These are phyloP conservation scores for Kradibia gibbosae DNA, from an alignment of 1,140 invertebrate genomes.

Conservation along the genomic window DNA sequence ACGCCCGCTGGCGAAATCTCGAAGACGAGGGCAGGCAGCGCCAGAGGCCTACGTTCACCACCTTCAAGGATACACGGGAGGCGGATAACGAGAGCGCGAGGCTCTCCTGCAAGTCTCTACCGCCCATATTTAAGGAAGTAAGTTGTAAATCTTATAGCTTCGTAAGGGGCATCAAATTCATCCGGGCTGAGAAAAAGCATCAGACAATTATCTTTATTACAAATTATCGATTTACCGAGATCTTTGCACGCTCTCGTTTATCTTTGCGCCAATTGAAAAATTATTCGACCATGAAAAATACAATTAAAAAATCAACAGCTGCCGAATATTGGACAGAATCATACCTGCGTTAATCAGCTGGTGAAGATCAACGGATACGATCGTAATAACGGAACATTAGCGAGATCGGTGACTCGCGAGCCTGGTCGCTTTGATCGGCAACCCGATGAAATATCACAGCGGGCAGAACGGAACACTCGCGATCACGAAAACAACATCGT, in stretches of 20 bases:
- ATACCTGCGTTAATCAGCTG: constrained; percentile 56
- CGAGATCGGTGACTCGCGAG: constrained; percentile 60
- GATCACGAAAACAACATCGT: constrained; percentile 51
- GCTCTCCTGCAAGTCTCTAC: constrained; percentile 37
- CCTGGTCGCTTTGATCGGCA: constrained; percentile 10
- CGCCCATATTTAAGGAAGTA: constrained; percentile 51
- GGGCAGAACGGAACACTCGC: not conserved
- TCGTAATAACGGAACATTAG: constrained; percentile 59
- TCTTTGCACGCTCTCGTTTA: no score
- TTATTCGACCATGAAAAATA: not conserved
- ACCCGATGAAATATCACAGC: not conserved
- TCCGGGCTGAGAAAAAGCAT: no score
- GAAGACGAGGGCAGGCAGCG: constrained; percentile 53
- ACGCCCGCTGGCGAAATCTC: constrained; percentile 57
- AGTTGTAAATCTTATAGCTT: no score
- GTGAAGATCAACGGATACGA: constrained; percentile 62
- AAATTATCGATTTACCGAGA: no score
- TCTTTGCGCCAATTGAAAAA: no score
- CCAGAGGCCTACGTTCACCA: not conserved
- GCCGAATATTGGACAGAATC: not conserved
- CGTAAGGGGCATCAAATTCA: no score
- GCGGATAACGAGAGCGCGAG: constrained; percentile 26
- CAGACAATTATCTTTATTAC: no score
- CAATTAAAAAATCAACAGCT: not conserved
- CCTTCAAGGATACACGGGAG: constrained; percentile 7